A percentile compares a stretch with the other conserved stretches of the same genome.
phyloP scores from a whole-genome alignment of 2,888 invertebrate genomes.

The Sarcophaga variegata region DNA sequence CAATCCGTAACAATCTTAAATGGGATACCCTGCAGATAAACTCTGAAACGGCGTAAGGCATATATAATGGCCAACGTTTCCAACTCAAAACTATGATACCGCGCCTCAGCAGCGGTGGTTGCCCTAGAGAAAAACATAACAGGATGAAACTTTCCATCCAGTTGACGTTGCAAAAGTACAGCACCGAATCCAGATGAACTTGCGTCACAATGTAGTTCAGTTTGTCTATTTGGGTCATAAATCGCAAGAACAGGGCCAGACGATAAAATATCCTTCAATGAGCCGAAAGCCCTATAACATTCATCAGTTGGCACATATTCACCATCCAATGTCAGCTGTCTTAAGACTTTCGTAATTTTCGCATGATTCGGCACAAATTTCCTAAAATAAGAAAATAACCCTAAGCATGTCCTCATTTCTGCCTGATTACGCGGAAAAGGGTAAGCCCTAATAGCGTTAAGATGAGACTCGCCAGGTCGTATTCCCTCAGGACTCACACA shows the following conservation, averaged over 20 bases:
- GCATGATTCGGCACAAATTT: constrained; percentile 20
- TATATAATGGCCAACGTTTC: constrained; percentile 52
- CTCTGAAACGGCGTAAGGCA: constrained; percentile 40
- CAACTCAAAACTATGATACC: constrained; percentile 52
- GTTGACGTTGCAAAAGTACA: constrained; percentile 41
- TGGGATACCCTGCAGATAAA: constrained; percentile 13
- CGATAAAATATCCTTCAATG: constrained; percentile 62
- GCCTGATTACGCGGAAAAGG: constrained; percentile 12
- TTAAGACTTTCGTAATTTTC: not conserved
- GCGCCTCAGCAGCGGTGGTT: not conserved
- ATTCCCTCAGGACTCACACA: constrained; percentile 39
- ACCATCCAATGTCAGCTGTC: constrained; percentile 25
- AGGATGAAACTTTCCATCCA: not conserved
- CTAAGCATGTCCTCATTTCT: not conserved
- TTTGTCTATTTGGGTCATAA: not conserved
- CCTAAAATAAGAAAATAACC: not conserved
- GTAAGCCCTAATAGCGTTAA: constrained; percentile 45
- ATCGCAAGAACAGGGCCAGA: not conserved
- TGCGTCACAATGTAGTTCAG: constrained; percentile 48
- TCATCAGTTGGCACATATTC: constrained; percentile 6
- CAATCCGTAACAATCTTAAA: no score
- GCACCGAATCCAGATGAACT: constrained; percentile 43
- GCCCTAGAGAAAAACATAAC: constrained; percentile 6
- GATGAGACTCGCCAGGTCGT: constrained; percentile 44
- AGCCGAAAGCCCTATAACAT: constrained; percentile 36